These are phyloP conservation scores for Drosophila quadrilineata DNA, from an alignment of 1,140 invertebrate species.

Conservation along the genomic window DNA sequence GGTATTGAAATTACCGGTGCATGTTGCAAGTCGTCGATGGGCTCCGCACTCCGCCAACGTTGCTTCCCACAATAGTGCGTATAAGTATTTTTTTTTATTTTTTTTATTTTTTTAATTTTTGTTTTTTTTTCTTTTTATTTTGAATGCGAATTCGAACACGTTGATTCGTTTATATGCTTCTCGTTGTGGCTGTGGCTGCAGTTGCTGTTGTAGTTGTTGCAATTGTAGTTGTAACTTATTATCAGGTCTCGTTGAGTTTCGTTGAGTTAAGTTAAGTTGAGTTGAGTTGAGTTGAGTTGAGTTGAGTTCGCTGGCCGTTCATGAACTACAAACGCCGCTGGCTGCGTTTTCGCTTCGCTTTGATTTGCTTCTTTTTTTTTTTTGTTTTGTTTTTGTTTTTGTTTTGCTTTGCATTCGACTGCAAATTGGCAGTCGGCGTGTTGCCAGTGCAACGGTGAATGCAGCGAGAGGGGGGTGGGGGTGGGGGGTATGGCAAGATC, in stretches of 20 bases:
- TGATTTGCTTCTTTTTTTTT: no score
- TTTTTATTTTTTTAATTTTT: no score
- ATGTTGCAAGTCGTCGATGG: conserved; percentile 30
- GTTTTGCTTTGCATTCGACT: conserved; percentile 45
- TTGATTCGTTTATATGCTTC: conserved; percentile 11
- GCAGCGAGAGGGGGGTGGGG: neutral
- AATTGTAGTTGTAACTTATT: conserved; percentile 52
- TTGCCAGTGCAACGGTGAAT: neutral
- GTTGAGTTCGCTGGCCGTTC: conserved; percentile 65
- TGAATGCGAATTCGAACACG: neutral
- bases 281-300: conserved; percentile 42
- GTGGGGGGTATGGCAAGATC: neutral
- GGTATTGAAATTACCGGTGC: conserved; percentile 32
- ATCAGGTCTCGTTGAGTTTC: conserved; percentile 49
- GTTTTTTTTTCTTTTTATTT: no score
- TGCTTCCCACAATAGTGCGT: conserved; percentile 2
- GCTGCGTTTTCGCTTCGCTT: conserved; percentile 48
- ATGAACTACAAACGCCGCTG: conserved; percentile 69
- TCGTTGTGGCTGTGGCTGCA: no score
- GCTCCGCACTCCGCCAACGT: conserved; percentile 1
- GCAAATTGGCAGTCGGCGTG: conserved; percentile 13
- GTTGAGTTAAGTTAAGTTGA: no score
- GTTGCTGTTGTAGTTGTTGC: no score
- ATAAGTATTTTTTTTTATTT: neutral
- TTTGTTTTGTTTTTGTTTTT: no score